phyloP scores from a whole-genome alignment of 2,113 vertebrate genomes.

The Muntiacus reevesi region DNA sequence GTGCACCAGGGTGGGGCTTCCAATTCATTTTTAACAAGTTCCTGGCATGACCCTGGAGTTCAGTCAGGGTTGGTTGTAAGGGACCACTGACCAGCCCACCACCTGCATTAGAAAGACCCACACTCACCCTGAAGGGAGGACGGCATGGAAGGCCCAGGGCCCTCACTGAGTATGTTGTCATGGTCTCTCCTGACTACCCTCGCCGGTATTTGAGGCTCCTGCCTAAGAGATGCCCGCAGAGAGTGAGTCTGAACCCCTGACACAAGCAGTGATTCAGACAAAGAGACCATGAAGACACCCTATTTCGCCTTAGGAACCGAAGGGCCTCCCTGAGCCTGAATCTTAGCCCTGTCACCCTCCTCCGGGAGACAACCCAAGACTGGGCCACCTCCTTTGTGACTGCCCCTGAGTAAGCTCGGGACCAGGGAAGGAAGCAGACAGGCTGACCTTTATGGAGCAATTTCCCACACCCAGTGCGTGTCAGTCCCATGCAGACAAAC shows the following conservation, averaged over 20 bases:
- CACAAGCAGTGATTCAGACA: neutral
- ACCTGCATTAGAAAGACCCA: neutral
- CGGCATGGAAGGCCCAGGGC: neutral
- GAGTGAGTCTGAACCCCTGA: neutral
- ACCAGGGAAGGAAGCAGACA: neutral
- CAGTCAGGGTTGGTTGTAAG: neutral
- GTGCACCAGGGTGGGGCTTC: neutral
- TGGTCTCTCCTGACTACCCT: neutral
- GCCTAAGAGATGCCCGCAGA: neutral
- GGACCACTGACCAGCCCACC: neutral
- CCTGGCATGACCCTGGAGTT: neutral
- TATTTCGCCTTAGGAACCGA: no score
- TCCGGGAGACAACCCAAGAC: neutral
- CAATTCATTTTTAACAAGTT: conserved; percentile 33
- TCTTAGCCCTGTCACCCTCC: neutral
- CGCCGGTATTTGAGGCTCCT: neutral
- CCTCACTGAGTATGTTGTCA: fast-evolving
- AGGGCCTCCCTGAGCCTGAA: neutral
- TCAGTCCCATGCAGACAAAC: neutral
- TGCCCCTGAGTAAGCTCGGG: neutral
- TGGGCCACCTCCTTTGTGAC: neutral
- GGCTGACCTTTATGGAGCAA: neutral
- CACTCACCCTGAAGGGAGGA: neutral
- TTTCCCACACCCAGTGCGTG: neutral
- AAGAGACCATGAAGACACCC: neutral